Evolutionary conservation across 2,113 vertebrate species (phyloP), one percentile per base, ranked within the genome.

Genomic region (Butorides virescens): DNA sequence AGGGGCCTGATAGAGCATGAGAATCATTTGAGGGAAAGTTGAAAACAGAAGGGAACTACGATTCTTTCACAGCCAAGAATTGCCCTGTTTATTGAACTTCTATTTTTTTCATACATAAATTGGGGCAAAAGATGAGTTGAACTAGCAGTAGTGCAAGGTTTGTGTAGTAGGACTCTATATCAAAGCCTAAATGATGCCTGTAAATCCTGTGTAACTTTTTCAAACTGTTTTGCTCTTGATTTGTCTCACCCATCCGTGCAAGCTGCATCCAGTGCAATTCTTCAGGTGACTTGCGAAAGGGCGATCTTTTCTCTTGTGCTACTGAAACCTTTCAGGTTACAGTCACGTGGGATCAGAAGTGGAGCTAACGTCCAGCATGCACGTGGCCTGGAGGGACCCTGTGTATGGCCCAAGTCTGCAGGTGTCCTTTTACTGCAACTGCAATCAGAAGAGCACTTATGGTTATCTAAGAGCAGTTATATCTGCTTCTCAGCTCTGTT

Each of bases 301-400:
- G 47, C 5, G 3, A 44, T 78, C 36, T 85, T 55, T 49, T 39
- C 25, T 55, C 23, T 66, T 2, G 1, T 50, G 23, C 44, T 62
- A 0, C 61, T 61, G 62, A 66, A 42, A 32, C 12, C 3, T 56
- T 58, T 63, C 6, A 7, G 13, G 53, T 13, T 53, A 34, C 25
- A 34, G 67, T 26, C 2, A 1, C 19, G n/a, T 0, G 4, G 49
- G 55, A 39, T 79, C 25, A 63, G 71, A 39, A 49, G 50, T 10
- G 7, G 16, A 32, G 30, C 30, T 47, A 7, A 22, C 1, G 2
- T 15, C 29, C 58, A 66, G 15, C 46, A 10, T 15, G 19, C 0
- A 5, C 34, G 3, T 16, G 55, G 36, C 42, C 56, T 42, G 39
- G 20, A 44, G 58, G 56, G 59, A 62, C 14, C 52, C 13, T 25